phyloP scores from a whole-genome alignment of 1,140 invertebrate genomes.

The Drosophila rufa region DNA sequence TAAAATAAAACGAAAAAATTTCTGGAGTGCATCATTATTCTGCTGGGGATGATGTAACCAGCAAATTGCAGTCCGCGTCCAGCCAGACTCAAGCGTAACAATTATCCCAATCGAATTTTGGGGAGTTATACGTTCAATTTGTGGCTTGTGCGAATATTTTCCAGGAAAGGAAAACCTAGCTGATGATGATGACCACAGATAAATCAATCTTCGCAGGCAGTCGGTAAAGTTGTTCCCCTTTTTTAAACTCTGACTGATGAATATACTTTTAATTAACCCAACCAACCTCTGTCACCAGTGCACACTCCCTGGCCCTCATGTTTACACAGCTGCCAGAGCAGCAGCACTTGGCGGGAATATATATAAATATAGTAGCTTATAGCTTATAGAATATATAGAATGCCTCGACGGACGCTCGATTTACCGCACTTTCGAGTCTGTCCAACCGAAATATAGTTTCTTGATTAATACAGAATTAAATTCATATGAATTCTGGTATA shows the following conservation, averaged over 20 bases:
- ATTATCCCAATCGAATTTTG: constrained; percentile 16
- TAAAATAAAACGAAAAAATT: background rate
- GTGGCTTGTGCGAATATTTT: constrained; percentile 6
- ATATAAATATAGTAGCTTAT: constrained; percentile 24
- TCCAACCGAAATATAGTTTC: constrained; percentile 44
- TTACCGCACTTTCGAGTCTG: constrained; percentile 33
- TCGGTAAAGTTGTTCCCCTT: constrained; percentile 24
- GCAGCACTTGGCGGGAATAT: constrained; percentile 36
- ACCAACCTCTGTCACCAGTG: constrained; percentile 32
- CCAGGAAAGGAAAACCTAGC: background rate
- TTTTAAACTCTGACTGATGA: constrained; percentile 33
- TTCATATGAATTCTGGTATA: constrained; percentile 25
- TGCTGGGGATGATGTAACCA: constrained; percentile 16
- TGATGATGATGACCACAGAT: constrained; percentile 10
- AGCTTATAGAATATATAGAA: too few relatives aligned
- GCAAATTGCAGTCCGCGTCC: constrained; percentile 18
- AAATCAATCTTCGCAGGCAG: constrained; percentile 31
- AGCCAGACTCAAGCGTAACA: constrained; percentile 11
- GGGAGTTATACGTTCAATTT: constrained; percentile 17
- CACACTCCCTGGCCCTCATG: constrained; percentile 12
- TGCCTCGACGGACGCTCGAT: constrained; percentile 26
- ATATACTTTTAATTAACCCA: constrained; percentile 48
- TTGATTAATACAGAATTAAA: constrained; percentile 51
- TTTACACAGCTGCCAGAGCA: constrained; percentile 41
- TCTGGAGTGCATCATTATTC: constrained; percentile 11